Evolutionary conservation across 2,888 invertebrate genomes (phyloP).

Genomic region (Belgica antarctica): DNA sequence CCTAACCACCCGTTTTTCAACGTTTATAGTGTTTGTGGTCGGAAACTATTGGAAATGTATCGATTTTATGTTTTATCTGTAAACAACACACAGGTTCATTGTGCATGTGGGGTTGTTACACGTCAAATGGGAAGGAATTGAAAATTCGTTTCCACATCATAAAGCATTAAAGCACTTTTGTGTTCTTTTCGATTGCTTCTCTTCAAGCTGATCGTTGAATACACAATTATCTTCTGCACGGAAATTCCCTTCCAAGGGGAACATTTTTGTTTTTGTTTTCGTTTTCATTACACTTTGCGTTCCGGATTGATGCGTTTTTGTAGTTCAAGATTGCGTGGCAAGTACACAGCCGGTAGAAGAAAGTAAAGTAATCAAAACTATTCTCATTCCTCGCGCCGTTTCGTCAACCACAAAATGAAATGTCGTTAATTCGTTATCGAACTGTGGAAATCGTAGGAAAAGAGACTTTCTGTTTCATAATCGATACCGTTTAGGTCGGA

Average conservation of each 20-base stretch:
- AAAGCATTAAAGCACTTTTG: slow-evolving; percentile 7
- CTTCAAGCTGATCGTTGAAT: not conserved
- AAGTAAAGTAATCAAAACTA: not conserved
- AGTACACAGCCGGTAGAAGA: not conserved
- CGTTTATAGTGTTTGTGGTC: not conserved
- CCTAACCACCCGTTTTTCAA: not conserved
- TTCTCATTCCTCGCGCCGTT: not conserved
- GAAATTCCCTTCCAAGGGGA: too few species aligned
- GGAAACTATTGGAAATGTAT: not conserved
- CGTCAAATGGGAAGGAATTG: not conserved
- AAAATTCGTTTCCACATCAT: slow-evolving; percentile 19
- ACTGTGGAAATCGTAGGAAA: not conserved
- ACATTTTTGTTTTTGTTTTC: not conserved
- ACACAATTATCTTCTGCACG: slow-evolving; percentile 4
- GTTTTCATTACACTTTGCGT: not conserved
- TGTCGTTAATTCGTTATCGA: slow-evolving; percentile 9
- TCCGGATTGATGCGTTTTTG: not conserved
- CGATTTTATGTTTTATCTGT: slow-evolving; percentile 1
- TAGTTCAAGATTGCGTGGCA: slow-evolving; percentile 9
- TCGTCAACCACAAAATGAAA: slow-evolving; percentile 6
- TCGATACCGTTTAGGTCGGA: not conserved
- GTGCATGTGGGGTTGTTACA: slow-evolving; percentile 17
- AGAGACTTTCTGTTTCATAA: not conserved
- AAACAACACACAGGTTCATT: too few species aligned
- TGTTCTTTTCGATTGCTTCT: not conserved